Percentiles rank a stretch among this genome's conserved stretches.
Conservation (phyloP, 1,140 invertebrate genomes). For the Zaprionus inermis region DNA sequence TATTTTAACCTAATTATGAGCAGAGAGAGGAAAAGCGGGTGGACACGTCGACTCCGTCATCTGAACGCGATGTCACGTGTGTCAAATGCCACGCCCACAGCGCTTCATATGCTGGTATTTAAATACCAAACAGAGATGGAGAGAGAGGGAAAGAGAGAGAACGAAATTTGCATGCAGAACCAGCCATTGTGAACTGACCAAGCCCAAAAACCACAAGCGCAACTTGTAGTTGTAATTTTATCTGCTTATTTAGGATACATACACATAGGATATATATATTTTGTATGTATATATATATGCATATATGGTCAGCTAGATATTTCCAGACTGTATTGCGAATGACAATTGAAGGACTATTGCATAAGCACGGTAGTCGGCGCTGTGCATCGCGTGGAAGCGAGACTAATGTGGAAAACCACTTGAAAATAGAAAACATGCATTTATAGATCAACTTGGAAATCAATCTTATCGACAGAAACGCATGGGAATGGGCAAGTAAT, state of each 20-base stretch:
- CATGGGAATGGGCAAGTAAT: background rate
- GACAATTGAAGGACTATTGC: conserved; percentile 1
- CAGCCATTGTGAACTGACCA: conserved; percentile 1
- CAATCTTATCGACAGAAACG: background rate
- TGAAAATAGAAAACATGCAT: background rate
- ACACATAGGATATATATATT: background rate
- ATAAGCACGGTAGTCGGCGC: background rate
- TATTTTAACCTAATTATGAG: conserved; percentile 42
- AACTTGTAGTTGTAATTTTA: conserved; percentile 2
- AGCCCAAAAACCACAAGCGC: background rate
- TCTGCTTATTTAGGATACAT: background rate
- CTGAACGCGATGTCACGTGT: background rate
- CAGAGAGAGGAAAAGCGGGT: conserved; percentile 1
- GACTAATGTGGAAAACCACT: background rate
- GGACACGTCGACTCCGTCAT: conserved; percentile 1
- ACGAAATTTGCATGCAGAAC: conserved; percentile 1
- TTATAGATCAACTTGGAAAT: background rate
- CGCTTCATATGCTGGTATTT: background rate
- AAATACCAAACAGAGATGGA: conserved; percentile 2
- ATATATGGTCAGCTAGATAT: background rate
- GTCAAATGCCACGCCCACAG: background rate
- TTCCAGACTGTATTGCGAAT: background rate
- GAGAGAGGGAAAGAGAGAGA: no score
- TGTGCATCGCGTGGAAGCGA: background rate
- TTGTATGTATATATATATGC: background rate